Evolutionary conservation across 2,113 vertebrate species (phyloP).

Genomic region (Regulus satrapa): DNA sequence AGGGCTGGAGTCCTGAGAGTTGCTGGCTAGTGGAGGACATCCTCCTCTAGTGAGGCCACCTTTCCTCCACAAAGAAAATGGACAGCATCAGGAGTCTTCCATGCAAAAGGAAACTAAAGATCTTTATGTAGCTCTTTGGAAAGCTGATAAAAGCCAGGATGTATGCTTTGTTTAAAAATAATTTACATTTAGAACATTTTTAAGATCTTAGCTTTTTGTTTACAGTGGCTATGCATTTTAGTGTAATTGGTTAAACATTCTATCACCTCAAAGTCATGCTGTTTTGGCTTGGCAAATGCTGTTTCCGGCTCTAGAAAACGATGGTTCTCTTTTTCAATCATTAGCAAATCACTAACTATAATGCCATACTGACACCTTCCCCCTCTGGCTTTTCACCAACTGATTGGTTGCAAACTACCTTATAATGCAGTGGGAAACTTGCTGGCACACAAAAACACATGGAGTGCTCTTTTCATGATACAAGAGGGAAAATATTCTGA

Average conservation of each 20-base stretch:
- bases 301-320: neutral
- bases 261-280: neutral
- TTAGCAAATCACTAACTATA: neutral
- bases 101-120: neutral
- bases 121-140: neutral
- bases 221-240: neutral
- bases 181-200: neutral
- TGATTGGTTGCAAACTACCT: neutral
- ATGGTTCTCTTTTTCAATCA: neutral
- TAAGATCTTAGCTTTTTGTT: neutral
- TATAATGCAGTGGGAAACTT: neutral
- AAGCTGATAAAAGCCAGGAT: neutral
- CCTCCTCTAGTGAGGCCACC: neutral
- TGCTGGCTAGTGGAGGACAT: neutral
- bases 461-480: neutral
- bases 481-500: neutral
- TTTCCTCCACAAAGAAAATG: neutral
- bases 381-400: neutral
- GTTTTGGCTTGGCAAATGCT: neutral
- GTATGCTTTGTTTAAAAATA: neutral
- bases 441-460: neutral
- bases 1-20: neutral
- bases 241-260: neutral
- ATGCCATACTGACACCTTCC: neutral
- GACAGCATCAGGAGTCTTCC: neutral